Base-by-base conservation (phyloP, 2,797 vertebrate species). In the Mionectes olivaceus region DNA sequence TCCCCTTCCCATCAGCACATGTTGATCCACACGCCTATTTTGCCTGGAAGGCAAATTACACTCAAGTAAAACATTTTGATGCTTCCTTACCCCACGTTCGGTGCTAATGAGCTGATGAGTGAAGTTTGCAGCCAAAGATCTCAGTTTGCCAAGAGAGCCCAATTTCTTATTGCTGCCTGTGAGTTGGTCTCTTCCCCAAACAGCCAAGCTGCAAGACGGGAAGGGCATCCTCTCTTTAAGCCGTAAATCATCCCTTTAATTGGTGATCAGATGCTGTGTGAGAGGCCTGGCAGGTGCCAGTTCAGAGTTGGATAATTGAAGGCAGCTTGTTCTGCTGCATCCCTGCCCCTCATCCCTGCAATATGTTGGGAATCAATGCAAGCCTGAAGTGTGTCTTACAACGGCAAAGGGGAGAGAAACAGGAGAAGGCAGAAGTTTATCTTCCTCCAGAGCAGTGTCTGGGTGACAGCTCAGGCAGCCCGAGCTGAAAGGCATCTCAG, bases 211-310 rank as follows among this genome's bases (percentile, higher is more conserved):
- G 6, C 0, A 23, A 82, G 53, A 11, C 11, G 74, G 65, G 55
- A 39, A 73, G 69, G 60, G n/a, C 23, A 12, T 55, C 80, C 60
- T 84, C 89, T 68, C 35, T 89, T 89, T 65, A 79, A 77, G 7
- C 28, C 84, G 80, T 87, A 90, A 90, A 97, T 96, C 79, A 94
- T 93, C 13, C 52, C 24, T 79, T 94, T 95, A 97, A 96, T 88
- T 96, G 90, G 49, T 87, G 89, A 96, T 96, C 91, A 94, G 91
- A 37, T 93, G 89, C 83, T 53, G 89, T 79, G 87, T 33, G 91
- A 87, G 81, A 39, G 92, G 77, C 73, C 85, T 96, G 91, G 93
- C 93, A 96, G 87, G 84, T 96, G 90, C 76, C 95, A 85, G n/a
- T 92, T 86, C 39, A 39, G 71, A 4, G 7, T n/a, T 68, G 55